Evolutionary conservation across 2,888 invertebrate species (phyloP), one percentile per base, ranked within the genome.

Genomic region (Eustalomyia histrio): DNA sequence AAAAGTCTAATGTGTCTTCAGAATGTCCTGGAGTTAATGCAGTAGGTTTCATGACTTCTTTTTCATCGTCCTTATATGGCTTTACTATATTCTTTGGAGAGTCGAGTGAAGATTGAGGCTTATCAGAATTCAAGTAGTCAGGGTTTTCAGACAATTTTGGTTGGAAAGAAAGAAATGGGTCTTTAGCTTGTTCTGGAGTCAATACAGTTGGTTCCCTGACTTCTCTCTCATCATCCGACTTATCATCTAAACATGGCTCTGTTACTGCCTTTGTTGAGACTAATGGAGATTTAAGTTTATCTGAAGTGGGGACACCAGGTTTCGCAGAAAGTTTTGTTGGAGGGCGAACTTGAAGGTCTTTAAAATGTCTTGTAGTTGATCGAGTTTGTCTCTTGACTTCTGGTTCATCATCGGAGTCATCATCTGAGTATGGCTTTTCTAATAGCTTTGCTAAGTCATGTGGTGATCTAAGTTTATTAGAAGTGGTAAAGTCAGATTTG

Each of bases 211-310:
- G 39, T 39, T 12, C 12, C 12, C 12, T 39, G 0, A 16, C 52
- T 10, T 55, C 60, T 12, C 24, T 6, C 12, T 75, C 55, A 0
- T 55, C 47, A 33, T 35, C 35, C 35, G 35, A 35, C 10, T 35
- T 8, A 35, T 10, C 35, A 39, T 39, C 39, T 10, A 6, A 39
- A 39, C 2, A 39, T 6, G 16, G 10, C 14, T 43, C n/a, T 0
- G 4, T 0, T n/a, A n/a, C 35, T 16, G 64, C 57, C 55, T 21
- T 63, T 12, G 18, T n/a, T 18, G 35, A 21, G 16, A 24, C 55
- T 4, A 43, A 0, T 43, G 57, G 35, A 1, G 64, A 74, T 58
- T 55, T 47, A 6, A 17, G 63, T 47, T 68, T 69, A 14, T 73
- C 63, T 0, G 53, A 29, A 39, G 39, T 39, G 14, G 29, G 3